Conservation (phyloP, 2,797 vertebrate genomes). For the Brotogeris chrysoptera region DNA sequence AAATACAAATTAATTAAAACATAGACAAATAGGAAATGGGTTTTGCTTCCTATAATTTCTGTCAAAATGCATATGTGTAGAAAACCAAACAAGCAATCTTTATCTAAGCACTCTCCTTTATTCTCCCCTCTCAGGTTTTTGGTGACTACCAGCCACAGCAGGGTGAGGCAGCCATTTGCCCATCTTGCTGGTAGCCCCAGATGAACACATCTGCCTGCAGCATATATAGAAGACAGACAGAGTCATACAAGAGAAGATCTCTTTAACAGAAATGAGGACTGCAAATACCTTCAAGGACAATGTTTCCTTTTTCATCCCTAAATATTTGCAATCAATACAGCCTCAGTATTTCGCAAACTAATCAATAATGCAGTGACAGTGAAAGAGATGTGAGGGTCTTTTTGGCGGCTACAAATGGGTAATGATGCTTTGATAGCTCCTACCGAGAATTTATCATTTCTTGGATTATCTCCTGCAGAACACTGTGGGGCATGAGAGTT, state of each 20-base stretch:
- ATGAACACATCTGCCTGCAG: neutral
- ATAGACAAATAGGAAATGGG: neutral
- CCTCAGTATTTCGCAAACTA: conserved; percentile 27
- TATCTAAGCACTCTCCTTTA: neutral
- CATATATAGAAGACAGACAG: neutral
- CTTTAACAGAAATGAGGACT: neutral
- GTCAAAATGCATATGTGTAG: neutral
- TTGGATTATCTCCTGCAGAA: conserved; percentile 48
- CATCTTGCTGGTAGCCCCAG: neutral
- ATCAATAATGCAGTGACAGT: conserved; percentile 60
- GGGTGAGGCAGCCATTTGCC: neutral
- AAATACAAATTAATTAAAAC: conserved; percentile 2
- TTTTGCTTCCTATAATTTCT: neutral
- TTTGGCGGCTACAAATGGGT: neutral
- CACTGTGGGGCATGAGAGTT: neutral
- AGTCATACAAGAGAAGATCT: neutral
- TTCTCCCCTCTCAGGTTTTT: neutral
- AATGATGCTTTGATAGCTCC: conserved; percentile 45
- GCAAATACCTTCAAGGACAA: neutral
- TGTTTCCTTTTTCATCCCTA: conserved; percentile 45
- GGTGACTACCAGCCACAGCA: neutral
- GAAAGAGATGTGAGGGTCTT: conserved; percentile 46
- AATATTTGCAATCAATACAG: conserved; percentile 60
- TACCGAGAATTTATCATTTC: conserved; percentile 32
- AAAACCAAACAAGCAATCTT: neutral